Conservation (phyloP, 2,797 vertebrate species). For the Sebastes matsubarae region DNA sequence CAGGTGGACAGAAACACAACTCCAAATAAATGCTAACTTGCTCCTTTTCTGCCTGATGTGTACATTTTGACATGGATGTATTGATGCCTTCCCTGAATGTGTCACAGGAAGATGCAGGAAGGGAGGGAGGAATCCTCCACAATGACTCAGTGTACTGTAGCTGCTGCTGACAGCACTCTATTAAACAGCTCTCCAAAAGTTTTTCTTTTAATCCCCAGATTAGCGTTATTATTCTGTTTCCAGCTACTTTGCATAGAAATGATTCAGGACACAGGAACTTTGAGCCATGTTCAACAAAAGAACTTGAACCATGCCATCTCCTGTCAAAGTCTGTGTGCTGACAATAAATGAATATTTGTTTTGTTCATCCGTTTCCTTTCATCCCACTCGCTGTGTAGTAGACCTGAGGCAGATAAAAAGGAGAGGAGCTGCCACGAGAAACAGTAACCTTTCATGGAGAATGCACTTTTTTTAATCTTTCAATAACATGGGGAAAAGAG, state of each 20-base stretch:
- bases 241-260: conserved; percentile 53
- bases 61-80: background rate
- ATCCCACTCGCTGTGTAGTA: conserved; percentile 72
- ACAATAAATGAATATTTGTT: conserved; percentile 74
- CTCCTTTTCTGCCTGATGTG: background rate
- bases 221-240: conserved; percentile 57
- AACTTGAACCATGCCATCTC: conserved; percentile 65
- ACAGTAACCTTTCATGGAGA: conserved; percentile 69
- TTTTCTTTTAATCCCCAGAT: conserved; percentile 44
- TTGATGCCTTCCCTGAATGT: background rate
- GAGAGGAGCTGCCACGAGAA: conserved; percentile 50
- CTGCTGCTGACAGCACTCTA: conserved; percentile 17
- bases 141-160: background rate
- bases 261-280: conserved; percentile 70
- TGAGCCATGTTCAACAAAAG: conserved; percentile 63
- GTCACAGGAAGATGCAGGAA: background rate
- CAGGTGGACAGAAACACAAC: background rate
- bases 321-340: conserved; percentile 71
- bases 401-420: conserved; percentile 62
- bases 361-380: conserved; percentile 75
- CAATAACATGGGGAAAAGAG: conserved; percentile 33
- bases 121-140: background rate
- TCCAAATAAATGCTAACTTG: background rate
- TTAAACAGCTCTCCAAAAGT: conserved; percentile 31
- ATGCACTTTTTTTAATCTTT: conserved; percentile 68